Percentiles rank a stretch among this genome's conserved stretches.
Evolutionary conservation across 2,888 invertebrate species (phyloP).

Genomic region (Thymelicus lineola): DNA sequence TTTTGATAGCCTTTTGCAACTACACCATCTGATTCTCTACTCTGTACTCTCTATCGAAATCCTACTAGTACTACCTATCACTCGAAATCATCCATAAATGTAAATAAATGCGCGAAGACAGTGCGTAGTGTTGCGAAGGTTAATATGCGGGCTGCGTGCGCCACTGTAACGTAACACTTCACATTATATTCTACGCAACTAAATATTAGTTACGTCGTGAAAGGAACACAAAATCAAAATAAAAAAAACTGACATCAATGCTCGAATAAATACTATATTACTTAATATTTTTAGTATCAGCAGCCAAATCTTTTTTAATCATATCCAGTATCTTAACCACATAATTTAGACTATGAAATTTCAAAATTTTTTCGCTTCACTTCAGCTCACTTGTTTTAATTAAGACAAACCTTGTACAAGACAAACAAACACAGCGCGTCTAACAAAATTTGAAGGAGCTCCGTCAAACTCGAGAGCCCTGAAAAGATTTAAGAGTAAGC

Average conservation of each 20-base stretch:
- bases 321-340: no score
- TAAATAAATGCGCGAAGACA: no score
- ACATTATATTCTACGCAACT: slow-evolving; percentile 20
- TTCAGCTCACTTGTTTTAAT: slow-evolving; percentile 13
- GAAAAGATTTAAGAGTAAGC: slow-evolving; percentile 19
- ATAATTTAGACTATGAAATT: background rate
- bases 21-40: no score
- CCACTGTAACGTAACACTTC: slow-evolving; percentile 26
- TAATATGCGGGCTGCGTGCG: slow-evolving; percentile 22
- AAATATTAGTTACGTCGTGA: slow-evolving; percentile 23
- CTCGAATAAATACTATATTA: no score
- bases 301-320: no score
- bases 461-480: slow-evolving; percentile 13
- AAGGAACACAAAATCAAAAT: no score
- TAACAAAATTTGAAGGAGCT: slow-evolving; percentile 22
- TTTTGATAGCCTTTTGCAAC: no score
- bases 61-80: no score
- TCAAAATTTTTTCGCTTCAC: background rate
- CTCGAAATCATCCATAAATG: no score
- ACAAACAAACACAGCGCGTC: slow-evolving; percentile 13
- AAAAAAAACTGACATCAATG: no score
- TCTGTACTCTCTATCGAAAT: no score
- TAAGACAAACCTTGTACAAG: slow-evolving; percentile 23
- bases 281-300: no score
- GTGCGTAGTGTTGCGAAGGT: background rate